Percentiles rank a stretch among this genome's conserved stretches.
Conservation (phyloP, 1,140 invertebrate genomes). For the Uloborus diversus region DNA sequence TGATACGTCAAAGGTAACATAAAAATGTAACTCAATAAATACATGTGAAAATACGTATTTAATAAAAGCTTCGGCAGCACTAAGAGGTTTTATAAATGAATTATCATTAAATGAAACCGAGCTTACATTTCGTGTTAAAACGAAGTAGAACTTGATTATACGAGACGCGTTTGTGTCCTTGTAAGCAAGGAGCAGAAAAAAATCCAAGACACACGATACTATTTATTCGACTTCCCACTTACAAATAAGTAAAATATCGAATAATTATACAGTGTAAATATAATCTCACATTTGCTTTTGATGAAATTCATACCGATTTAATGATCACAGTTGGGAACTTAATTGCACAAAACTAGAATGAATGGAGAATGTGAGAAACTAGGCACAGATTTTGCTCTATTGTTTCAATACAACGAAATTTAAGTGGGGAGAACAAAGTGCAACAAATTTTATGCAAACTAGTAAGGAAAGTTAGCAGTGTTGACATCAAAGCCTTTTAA, state of each 20-base stretch:
- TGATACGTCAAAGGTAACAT: too few species aligned
- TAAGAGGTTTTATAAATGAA: too few species aligned
- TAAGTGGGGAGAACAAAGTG: slow-evolving; percentile 23
- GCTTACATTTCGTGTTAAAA: too few species aligned
- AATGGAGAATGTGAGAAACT: slow-evolving; percentile 29
- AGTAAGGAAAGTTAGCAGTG: slow-evolving; percentile 12
- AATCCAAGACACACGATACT: slow-evolving; percentile 45
- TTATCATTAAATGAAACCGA: too few species aligned
- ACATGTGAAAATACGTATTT: too few species aligned
- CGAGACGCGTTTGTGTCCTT: too few species aligned
- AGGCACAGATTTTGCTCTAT: slow-evolving; percentile 27
- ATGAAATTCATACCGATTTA: slow-evolving; percentile 23
- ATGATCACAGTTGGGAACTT: slow-evolving; percentile 46
- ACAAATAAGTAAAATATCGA: slow-evolving; percentile 50
- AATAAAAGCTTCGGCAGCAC: too few species aligned
- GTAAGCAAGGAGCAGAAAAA: too few species aligned
- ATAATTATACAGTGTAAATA: slow-evolving; percentile 54
- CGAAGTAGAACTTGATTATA: too few species aligned
- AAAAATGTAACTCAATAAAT: too few species aligned
- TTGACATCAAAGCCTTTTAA: slow-evolving; percentile 45
- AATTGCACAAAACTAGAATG: slow-evolving; percentile 34
- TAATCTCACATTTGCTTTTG: slow-evolving; percentile 45
- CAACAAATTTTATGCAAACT: slow-evolving; percentile 20
- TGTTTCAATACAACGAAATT: slow-evolving; percentile 31
- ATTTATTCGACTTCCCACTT: slow-evolving; percentile 49